Conservation (phyloP, 2,888 invertebrate genomes). For the Cantharis rufa region DNA sequence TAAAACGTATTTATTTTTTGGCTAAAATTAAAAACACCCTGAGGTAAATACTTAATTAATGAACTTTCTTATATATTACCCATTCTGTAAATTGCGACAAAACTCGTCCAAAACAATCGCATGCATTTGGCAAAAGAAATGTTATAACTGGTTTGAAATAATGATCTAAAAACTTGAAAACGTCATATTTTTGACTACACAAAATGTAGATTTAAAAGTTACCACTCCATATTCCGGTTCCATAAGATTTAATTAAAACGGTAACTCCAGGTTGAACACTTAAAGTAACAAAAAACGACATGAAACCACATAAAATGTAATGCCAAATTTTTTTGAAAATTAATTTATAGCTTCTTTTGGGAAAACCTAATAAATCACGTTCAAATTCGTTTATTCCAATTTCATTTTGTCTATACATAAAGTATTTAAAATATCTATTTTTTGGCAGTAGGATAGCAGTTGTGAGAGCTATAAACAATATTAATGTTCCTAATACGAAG, state of each 20-base stretch:
- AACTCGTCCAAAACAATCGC: conserved; percentile 85
- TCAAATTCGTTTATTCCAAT: conserved; percentile 42
- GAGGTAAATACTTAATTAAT: not conserved
- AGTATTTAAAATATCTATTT: conserved; percentile 76
- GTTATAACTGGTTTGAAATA: conserved; percentile 91
- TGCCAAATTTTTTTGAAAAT: conserved; percentile 80
- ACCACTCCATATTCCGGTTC: conserved; percentile 81
- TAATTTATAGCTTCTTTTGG: conserved; percentile 55
- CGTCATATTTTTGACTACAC: not conserved
- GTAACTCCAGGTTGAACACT: conserved; percentile 87
- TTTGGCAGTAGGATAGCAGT: conserved; percentile 72
- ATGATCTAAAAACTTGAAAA: conserved; percentile 65
- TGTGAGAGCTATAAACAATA: conserved; percentile 71
- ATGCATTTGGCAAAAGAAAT: conserved; percentile 86
- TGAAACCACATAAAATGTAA: conserved; percentile 74
- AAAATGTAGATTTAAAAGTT: conserved; percentile 34
- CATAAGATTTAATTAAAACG: conserved; percentile 79
- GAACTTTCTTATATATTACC: conserved; percentile 55
- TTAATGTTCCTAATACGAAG: conserved; percentile 80
- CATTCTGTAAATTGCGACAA: conserved; percentile 74
- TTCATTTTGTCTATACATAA: conserved; percentile 54
- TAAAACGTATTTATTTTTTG: conserved; percentile 68
- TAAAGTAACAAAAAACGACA: conserved; percentile 80
- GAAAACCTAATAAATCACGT: conserved; percentile 37
- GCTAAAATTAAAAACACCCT: conserved; percentile 59